phyloP scores from a whole-genome alignment of 2,888 invertebrate species.

The Synanthedon formicaeformis region DNA sequence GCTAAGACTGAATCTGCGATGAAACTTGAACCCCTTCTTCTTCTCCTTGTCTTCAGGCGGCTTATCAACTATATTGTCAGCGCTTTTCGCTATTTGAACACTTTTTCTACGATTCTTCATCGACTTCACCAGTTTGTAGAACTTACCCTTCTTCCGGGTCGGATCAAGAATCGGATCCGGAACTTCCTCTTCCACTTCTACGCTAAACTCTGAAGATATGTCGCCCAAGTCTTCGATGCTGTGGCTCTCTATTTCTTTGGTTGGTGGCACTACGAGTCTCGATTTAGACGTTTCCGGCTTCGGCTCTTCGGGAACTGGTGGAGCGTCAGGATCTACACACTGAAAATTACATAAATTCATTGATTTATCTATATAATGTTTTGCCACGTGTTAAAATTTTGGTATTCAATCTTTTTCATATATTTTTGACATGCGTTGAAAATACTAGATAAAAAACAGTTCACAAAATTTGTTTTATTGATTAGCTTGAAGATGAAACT shows the following conservation, averaged over 20 bases:
- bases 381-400: too few species aligned
- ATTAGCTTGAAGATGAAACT: too few species aligned
- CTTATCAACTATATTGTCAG: conserved; percentile 51
- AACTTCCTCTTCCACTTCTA: conserved; percentile 55
- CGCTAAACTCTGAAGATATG: conserved; percentile 62
- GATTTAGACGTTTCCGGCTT: conserved; percentile 50
- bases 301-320: conserved; percentile 34
- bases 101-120: conserved; percentile 65
- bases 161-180: conserved; percentile 38
- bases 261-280: conserved; percentile 40
- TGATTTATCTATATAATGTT: too few species aligned
- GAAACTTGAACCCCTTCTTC: conserved; percentile 58
- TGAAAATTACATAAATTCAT: conserved; percentile 20
- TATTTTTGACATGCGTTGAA: too few species aligned
- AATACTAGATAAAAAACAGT: too few species aligned
- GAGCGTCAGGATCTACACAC: conserved; percentile 60
- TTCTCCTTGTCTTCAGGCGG: conserved; percentile 47
- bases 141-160: conserved; percentile 54
- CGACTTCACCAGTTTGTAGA: conserved; percentile 57
- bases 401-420: too few species aligned
- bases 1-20: conserved; percentile 57
- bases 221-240: conserved; percentile 63
- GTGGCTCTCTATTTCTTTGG: conserved; percentile 44
- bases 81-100: conserved; percentile 60
- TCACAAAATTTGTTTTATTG: too few species aligned